Conservation (phyloP, 1,140 invertebrate genomes). For the Physella acuta region DNA sequence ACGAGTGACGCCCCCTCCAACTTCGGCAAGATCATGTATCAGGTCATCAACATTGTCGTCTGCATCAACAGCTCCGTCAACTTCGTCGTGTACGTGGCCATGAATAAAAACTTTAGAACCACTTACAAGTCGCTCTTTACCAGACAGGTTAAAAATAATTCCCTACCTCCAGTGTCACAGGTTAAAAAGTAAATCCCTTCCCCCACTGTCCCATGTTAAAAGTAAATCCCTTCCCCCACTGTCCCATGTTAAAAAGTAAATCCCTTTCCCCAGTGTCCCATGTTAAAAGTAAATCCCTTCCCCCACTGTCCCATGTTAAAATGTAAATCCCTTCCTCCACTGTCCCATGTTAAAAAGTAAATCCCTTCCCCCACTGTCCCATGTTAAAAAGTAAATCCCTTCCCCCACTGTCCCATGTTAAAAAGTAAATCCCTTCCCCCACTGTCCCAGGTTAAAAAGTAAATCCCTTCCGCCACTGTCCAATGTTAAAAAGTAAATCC, state of each 20-base stretch:
- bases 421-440: not conserved
- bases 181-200: not conserved
- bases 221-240: not conserved
- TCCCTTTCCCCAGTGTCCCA: not conserved
- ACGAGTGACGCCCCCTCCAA: not conserved
- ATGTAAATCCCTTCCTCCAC: too few species aligned
- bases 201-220: not conserved
- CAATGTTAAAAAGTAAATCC: not conserved
- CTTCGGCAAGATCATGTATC: not conserved
- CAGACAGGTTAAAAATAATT: not conserved
- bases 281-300: not conserved
- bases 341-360: not conserved
- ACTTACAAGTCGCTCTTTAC: constrained; percentile 1
- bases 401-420: not conserved
- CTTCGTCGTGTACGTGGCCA: constrained; percentile 14
- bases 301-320: not conserved
- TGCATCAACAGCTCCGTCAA: constrained; percentile 8
- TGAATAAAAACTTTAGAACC: constrained; percentile 5
- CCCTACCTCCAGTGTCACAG: too few species aligned
- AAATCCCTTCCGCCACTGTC: not conserved
- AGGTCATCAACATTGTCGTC: not conserved
- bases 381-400: not conserved
- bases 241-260: not conserved
- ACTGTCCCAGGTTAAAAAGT: not conserved
- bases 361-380: too few species aligned